Base-by-base conservation (phyloP, 1,140 invertebrate species). In the Sesamia nonagrioides region DNA sequence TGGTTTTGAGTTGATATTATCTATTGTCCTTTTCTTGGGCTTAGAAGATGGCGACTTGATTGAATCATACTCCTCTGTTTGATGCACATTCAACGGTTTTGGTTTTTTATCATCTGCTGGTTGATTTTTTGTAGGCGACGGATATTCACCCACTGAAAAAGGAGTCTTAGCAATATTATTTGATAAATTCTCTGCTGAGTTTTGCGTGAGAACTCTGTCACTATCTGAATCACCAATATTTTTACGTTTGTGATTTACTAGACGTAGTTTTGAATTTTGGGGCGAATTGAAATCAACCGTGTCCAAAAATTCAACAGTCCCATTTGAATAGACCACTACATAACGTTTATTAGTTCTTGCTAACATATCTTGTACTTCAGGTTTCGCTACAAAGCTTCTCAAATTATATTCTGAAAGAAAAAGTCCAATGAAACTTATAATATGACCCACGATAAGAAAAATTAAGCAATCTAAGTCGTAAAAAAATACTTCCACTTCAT, bases 271-370 rank as follows among this genome's bases (percentile, higher is more conserved):
- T 17, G 87, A 84, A 86, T 89, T 72, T 56, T 76, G 78, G 40
- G 78, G 48, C 33, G 74, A 45, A 17, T 87, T 48, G 9, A 66
- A 40, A 52, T 88, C 82, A 17, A 92, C 68, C 6, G 84, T 77
- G 76, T 90, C 86, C 13, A 84, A 33, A 61, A 88, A 79, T 66
- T 91, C 88, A 1, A 89, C 76, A 40, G 71, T 88, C 56, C 89
- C 89, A 84, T 88, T 81, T 33, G 85, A 69, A 71, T 89, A 80
- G 18, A 91, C 66, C 40, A 91, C 73, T 56, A 84, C 82, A 66
- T 84, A 89, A 27, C 80, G 82, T 81, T 86, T 88, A 45, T 80
- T 82, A 35, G 83, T 81, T 6, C 61, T 78, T 48, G 78, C 33
- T n/a, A 83, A 56, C 18, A 82, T 45, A 8, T 83, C 60, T 77